These are phyloP conservation scores for Anagrus nilaparvatae DNA, from an alignment of 1,140 invertebrate species.

Conservation along the genomic window DNA sequence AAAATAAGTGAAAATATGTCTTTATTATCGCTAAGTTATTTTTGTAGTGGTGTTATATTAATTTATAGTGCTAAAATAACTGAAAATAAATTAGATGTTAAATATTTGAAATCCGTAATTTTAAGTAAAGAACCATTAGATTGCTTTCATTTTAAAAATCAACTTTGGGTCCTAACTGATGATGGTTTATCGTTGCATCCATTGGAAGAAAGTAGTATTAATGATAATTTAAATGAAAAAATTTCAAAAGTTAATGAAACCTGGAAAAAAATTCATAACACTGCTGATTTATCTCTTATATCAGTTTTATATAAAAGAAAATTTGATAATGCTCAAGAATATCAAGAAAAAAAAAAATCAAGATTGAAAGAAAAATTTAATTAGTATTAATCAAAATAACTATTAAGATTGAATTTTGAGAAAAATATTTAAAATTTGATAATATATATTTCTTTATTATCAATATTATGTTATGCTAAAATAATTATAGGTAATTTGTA, in stretches of 20 bases:
- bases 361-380: conserved; percentile 30
- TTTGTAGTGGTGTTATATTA: conserved; percentile 39
- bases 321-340: conserved; percentile 67
- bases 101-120: conserved; percentile 24
- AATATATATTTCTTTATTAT: too few species aligned
- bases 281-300: conserved; percentile 27
- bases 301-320: conserved; percentile 62
- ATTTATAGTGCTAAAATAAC: conserved; percentile 34
- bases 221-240: conserved; percentile 18
- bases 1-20: conserved; percentile 31
- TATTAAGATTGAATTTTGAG: too few species aligned
- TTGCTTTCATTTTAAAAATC: conserved; percentile 28
- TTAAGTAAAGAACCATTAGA: conserved; percentile 38
- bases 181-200: too few species aligned
- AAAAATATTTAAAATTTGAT: too few species aligned
- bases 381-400: too few species aligned
- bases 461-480: too few species aligned
- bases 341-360: conserved; percentile 60
- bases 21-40: conserved; percentile 39
- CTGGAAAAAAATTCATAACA: conserved; percentile 29
- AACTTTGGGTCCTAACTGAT: conserved; percentile 37
- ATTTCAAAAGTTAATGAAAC: conserved; percentile 33
- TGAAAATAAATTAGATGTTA: conserved; percentile 26
- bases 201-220: conserved; percentile 12
- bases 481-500: too few species aligned